phyloP scores from a whole-genome alignment of 2,113 vertebrate genomes.

The Microcebus lehilahytsara region DNA sequence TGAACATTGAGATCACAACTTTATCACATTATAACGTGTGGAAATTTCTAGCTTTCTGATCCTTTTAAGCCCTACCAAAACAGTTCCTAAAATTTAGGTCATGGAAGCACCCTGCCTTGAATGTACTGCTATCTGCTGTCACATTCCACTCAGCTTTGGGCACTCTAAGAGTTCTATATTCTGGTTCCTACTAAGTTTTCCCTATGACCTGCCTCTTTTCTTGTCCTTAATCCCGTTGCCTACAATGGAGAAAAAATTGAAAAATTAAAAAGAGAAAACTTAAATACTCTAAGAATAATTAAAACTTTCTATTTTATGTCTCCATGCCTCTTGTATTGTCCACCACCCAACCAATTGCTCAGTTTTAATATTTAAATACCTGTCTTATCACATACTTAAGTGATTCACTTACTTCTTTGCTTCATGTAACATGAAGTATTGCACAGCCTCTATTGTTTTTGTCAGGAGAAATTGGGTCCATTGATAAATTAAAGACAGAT shows the following conservation, averaged over 20 bases:
- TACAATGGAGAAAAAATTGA: neutral
- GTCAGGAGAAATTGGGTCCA: neutral
- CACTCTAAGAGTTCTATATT: neutral
- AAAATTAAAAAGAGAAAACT: neutral
- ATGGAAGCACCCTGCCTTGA: neutral
- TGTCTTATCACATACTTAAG: neutral
- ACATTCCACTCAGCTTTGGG: neutral
- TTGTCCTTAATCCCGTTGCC: neutral
- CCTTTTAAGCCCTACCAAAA: neutral
- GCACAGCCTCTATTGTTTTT: neutral
- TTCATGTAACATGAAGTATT: neutral
- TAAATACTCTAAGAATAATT: neutral
- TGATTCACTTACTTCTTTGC: neutral
- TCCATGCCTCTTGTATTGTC: accelerated
- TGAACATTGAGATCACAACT: neutral
- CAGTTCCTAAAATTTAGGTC: neutral
- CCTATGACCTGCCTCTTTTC: neutral
- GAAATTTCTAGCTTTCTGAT: neutral
- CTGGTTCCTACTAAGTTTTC: neutral
- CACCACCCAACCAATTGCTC: neutral
- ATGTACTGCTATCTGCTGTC: neutral
- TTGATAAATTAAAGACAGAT: neutral
- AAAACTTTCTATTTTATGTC: neutral
- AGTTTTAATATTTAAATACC: neutral
- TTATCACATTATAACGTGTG: neutral